phyloP scores from a whole-genome alignment of 1,140 invertebrate species.

The Rhagoletis pomonella region DNA sequence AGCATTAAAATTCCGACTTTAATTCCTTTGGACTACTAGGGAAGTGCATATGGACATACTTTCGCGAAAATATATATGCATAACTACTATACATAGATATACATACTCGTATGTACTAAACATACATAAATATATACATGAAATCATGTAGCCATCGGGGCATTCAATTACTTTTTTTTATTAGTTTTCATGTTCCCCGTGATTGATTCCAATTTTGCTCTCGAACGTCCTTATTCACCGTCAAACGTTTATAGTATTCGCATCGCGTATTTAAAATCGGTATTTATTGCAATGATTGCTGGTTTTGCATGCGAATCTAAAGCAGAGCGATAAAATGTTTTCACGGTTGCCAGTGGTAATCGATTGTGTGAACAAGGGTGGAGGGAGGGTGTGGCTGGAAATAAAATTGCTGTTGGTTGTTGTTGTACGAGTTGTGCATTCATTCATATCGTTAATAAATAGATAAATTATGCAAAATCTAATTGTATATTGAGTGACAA shows the following conservation, averaged over 20 bases:
- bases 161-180: not conserved
- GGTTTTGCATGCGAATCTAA: not conserved
- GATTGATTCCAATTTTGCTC: not conserved
- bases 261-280: slow-evolving; percentile 21
- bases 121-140: not conserved
- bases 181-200: not conserved
- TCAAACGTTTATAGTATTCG: not conserved
- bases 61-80: too few species aligned
- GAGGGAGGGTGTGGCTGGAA: too few species aligned
- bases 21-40: too few species aligned
- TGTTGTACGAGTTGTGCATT: too few species aligned
- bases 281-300: slow-evolving; percentile 27
- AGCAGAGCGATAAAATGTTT: not conserved
- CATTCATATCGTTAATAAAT: too few species aligned
- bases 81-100: too few species aligned
- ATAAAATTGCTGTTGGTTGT: too few species aligned
- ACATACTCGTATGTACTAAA: too few species aligned
- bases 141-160: not conserved
- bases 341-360: not conserved
- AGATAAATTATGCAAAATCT: slow-evolving; percentile 42
- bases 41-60: too few species aligned
- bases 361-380: not conserved
- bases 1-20: too few species aligned
- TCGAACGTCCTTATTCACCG: not conserved
- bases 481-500: slow-evolving; percentile 43